These are phyloP conservation scores for Noctua janthina DNA, from an alignment of 2,888 invertebrate species.

Conservation along the genomic window DNA sequence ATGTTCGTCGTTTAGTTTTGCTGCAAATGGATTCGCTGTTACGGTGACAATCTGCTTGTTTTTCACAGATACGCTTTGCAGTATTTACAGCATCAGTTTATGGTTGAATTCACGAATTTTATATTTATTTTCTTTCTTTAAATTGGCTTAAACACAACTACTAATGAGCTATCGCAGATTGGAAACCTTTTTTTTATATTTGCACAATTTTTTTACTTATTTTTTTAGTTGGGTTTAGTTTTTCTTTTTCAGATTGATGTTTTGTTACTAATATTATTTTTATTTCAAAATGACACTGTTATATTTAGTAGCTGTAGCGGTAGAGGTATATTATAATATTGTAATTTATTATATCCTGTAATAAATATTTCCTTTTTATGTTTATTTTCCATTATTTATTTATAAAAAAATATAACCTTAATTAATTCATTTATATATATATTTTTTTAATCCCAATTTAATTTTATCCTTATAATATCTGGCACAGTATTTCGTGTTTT, in stretches of 20 bases:
- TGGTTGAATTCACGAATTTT: slow-evolving; percentile 4
- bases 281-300: neutral
- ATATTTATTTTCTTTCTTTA: neutral
- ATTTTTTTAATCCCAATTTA: neutral
- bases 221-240: slow-evolving; percentile 16
- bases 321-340: slow-evolving; percentile 47
- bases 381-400: slow-evolving; percentile 38
- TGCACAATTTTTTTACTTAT: neutral
- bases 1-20: slow-evolving; percentile 25
- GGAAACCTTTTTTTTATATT: neutral
- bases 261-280: slow-evolving; percentile 34
- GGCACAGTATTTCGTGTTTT: slow-evolving; percentile 49
- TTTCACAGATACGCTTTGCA: slow-evolving; percentile 49
- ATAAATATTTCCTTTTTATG: slow-evolving; percentile 35
- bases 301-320: slow-evolving; percentile 24
- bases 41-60: slow-evolving; percentile 24
- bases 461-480: slow-evolving; percentile 12
- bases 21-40: slow-evolving; percentile 24
- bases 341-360: slow-evolving; percentile 33
- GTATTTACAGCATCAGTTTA: slow-evolving; percentile 18
- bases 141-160: slow-evolving; percentile 30
- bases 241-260: slow-evolving; percentile 50
- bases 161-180: slow-evolving; percentile 36
- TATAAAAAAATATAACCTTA: neutral
- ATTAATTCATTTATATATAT: neutral